Conservation (phyloP, 2,797 vertebrate species). For the Ctenochaetus hawaiiensis region DNA sequence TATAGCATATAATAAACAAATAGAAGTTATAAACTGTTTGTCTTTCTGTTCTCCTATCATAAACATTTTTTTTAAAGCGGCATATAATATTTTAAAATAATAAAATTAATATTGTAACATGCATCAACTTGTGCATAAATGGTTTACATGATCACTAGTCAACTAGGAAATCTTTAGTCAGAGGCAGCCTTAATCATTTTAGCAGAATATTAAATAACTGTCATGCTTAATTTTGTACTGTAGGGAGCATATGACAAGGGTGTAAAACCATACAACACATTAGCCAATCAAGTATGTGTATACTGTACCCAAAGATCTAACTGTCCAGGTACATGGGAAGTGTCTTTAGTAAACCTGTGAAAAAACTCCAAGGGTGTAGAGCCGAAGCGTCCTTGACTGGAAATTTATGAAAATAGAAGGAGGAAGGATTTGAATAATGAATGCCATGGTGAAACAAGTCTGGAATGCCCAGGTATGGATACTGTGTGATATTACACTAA, state of each 20-base stretch:
- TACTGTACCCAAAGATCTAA: neutral
- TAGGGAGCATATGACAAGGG: neutral
- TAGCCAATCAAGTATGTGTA: neutral
- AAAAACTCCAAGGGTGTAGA: constrained; percentile 17
- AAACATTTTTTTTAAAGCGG: too few relatives aligned
- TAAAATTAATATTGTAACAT: too few relatives aligned
- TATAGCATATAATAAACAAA: too few relatives aligned
- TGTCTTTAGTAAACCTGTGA: constrained; percentile 1
- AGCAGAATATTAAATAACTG: constrained; percentile 13
- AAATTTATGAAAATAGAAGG: constrained; percentile 52
- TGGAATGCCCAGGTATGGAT: constrained; percentile 4
- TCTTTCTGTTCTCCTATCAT: too few relatives aligned
- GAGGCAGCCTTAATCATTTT: neutral
- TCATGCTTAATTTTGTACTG: neutral
- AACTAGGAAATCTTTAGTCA: too few relatives aligned
- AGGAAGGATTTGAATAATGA: constrained; percentile 47
- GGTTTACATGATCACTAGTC: too few relatives aligned
- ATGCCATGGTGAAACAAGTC: constrained; percentile 38
- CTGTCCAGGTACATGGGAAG: neutral
- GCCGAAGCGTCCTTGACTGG: constrained; percentile 24
- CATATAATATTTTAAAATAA: too few relatives aligned
- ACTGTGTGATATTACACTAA: constrained; percentile 4
- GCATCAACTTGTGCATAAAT: too few relatives aligned
- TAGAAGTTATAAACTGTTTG: too few relatives aligned
- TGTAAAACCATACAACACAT: constrained; percentile 4